Base-by-base conservation (phyloP, 53 echinoderm and acorn worm genomes). In the Arbacia lixula region DNA sequence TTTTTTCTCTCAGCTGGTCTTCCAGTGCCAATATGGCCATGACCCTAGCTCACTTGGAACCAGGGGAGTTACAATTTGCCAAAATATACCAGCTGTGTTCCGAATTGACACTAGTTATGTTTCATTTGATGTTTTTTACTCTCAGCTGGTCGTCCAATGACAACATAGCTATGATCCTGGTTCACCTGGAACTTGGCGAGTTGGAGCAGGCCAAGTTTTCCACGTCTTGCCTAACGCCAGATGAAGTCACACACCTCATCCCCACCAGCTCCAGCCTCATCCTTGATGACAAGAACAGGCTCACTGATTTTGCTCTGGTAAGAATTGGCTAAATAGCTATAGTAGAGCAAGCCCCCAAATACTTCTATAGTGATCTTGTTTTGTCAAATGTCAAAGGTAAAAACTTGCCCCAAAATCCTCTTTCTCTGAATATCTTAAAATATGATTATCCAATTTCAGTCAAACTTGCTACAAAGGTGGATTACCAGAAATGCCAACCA, bases 141-240 rank as follows among this genome's bases (percentile, higher is more conserved):
- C 51, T 72, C 22, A 81, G 82, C 16, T 81, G 82, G 82, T 81
- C 82, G 0, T 24, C 62, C 2, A 31, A 17, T 31, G 82, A 81
- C 31, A 81, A 81, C 10, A 50, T 81, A 3, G 64, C 63, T 10
- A 63, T 49, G 64, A 81, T 64, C n/a, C 62, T 81, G 9, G 42
- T 81, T 50, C 37, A 81, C 41, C 21, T 81, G 12, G 82, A 81
- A 50, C 32, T 81, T 5, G 82, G 82, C 2, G 82, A 81, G 24
- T 63, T 81, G 62, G 82, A 81, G 42, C 82, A 81, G 61, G 82
- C 82, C 16, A 81, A 81, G 82, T 81, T 81, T 19, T 62, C 82
- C 17, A 63, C 64, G 0, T 81, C 82, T 2, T 81, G 82, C 32
- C 49, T 81, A 9, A 81, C 82, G 4, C 63, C 82, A 1, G 64